Evolutionary conservation across 1,140 invertebrate genomes (phyloP).

Genomic region (Arctopsyche grandis): DNA sequence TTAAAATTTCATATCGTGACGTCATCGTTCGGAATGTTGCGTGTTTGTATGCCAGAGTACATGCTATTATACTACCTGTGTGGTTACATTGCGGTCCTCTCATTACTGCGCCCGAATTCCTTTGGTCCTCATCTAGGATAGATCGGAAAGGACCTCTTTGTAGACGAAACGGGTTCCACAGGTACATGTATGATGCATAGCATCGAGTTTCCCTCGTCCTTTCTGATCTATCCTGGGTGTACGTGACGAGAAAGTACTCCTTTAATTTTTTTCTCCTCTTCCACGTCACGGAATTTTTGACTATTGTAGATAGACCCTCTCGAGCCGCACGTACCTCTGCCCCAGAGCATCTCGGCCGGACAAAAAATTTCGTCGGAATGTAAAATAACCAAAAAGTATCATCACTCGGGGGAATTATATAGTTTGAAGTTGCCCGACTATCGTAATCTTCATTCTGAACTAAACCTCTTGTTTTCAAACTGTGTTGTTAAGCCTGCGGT

Average conservation of each 20-base stretch:
- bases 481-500: no score
- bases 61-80: neutral
- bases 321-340: no score
- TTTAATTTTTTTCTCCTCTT: neutral
- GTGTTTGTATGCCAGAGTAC: neutral
- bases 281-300: neutral
- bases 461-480: no score
- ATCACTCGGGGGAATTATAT: no score
- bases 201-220: neutral
- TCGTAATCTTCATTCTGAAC: no score
- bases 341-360: no score
- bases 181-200: neutral
- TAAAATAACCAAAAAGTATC: no score
- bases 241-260: neutral
- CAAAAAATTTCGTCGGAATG: no score
- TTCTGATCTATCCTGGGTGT: no score
- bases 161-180: slow-evolving; percentile 23
- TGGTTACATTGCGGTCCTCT: neutral
- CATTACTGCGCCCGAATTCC: slow-evolving; percentile 11
- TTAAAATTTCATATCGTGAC: neutral
- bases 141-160: neutral
- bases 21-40: neutral
- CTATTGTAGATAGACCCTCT: no score
- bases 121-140: slow-evolving; percentile 1
- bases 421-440: no score